Evolutionary conservation across 2,888 invertebrate genomes (phyloP), one percentile per base, ranked within the genome.

Genomic region (Hololepta plana): DNA sequence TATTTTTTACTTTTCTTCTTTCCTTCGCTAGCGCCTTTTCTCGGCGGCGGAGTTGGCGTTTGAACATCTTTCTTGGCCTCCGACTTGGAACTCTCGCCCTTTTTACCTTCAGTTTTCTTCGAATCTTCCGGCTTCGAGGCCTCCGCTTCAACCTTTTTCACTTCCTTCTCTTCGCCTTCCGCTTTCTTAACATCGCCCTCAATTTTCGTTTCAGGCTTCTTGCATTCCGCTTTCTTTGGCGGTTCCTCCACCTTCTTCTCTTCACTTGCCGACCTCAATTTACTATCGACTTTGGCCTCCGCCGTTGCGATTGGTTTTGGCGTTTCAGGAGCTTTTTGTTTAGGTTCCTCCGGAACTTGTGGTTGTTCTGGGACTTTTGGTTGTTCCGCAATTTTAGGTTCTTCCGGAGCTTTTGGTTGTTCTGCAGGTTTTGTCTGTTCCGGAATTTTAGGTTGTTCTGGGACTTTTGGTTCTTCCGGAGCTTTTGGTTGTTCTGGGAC

Each of bases 1-100:
- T n/a, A n/a, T n/a, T 17, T 17, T 22, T 22, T 22, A 9, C n/a
- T 7, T 6, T 7, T 9, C 22, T 44, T 44, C 31, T 48, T 48
- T 26, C 40, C 35, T 17, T 38, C 41, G 12, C 41, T 40, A 33
- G 37, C 32, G 43, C 51, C 35, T 42, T 54, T 44, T 49, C 59
- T 38, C n/a, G 50, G 50, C 8, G 49, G 46, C n/a, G 50, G 47
- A 8, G 40, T 39, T 13, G 34, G 34, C 10, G 13, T 2, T 17
- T 6, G 6, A 9, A 10, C 21, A 8, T 21, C 21, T 21, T n/a
- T 6, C 10, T 21, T 21, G 6, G 21, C 21, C 10, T 21, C 15
- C 8, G 24, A 17, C 8, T 17, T 17, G 17, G 23, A 12, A 12
- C 10, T 14, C 8, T 14, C 24, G 9, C 15, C 24, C 3, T 14